Percentiles rank a stretch among this genome's conserved stretches.
Conservation (phyloP, 2,888 invertebrate species). For the Hylaea fasciaria region DNA sequence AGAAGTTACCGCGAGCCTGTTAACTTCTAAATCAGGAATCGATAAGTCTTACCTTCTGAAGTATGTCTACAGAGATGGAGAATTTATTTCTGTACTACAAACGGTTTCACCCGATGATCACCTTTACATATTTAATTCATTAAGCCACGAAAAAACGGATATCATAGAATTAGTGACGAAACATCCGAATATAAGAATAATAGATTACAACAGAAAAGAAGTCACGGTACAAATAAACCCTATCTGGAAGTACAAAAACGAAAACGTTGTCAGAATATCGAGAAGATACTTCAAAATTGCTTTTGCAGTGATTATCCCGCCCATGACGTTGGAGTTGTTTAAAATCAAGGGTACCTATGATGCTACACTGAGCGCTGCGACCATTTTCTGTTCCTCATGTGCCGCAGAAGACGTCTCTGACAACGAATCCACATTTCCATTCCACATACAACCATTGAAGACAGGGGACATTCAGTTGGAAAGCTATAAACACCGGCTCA, state of each 20-base stretch:
- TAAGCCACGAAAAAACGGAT: constrained; percentile 91
- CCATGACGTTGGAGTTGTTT: constrained; percentile 90
- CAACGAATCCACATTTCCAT: constrained; percentile 54
- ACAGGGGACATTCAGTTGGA: constrained; percentile 93
- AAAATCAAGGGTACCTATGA: constrained; percentile 76
- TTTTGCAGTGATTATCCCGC: constrained; percentile 91
- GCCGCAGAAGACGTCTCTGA: constrained; percentile 53
- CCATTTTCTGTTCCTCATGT: constrained; percentile 67
- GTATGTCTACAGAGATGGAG: constrained; percentile 72
- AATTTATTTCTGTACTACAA: constrained; percentile 68
- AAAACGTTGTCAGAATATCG: constrained; percentile 65
- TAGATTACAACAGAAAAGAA: constrained; percentile 87
- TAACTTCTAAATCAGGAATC: constrained; percentile 91
- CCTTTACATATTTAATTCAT: constrained; percentile 93
- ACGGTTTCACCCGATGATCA: constrained; percentile 85
- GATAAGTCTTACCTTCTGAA: constrained; percentile 85
- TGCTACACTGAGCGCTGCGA: constrained; percentile 63
- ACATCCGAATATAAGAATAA: constrained; percentile 89
- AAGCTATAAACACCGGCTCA: constrained; percentile 90
- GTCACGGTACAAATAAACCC: constrained; percentile 72
- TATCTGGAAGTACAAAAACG: constrained; percentile 66
- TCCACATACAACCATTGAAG: constrained; percentile 87
- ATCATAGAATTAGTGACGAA: constrained; percentile 89
- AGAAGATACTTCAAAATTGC: constrained; percentile 84
- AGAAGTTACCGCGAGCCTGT: constrained; percentile 66